These are phyloP conservation scores for Nerophis lumbriciformis DNA, from an alignment of 2,113 vertebrate genomes.

Conservation along the genomic window DNA sequence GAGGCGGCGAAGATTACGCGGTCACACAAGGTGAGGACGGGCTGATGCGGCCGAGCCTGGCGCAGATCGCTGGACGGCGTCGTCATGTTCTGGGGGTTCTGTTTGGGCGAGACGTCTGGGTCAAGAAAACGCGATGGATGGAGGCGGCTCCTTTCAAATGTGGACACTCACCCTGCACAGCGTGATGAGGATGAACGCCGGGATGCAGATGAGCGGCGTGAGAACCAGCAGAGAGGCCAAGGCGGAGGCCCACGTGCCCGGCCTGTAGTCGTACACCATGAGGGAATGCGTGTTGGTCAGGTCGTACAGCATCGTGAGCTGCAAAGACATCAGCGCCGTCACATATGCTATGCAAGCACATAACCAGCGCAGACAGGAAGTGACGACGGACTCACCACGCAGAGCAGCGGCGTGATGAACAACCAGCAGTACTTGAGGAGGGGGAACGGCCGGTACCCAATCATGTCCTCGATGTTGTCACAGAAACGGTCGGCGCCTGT, in stretches of 20 bases:
- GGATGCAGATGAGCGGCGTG: slow-evolving; percentile 64
- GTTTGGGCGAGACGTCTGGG: neutral
- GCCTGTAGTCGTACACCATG: neutral
- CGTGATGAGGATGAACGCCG: slow-evolving; percentile 49
- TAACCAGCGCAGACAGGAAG: neutral
- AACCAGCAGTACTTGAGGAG: slow-evolving; percentile 77
- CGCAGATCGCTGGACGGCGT: slow-evolving; percentile 60
- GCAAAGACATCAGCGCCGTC: neutral
- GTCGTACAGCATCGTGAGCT: slow-evolving; percentile 52
- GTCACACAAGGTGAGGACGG: slow-evolving; percentile 54
- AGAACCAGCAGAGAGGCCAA: slow-evolving; percentile 42
- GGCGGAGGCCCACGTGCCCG: rapidly evolving
- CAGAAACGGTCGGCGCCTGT: slow-evolving; percentile 73
- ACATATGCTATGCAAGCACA: neutral
- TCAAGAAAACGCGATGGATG: neutral
- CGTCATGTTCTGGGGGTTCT: slow-evolving; percentile 35
- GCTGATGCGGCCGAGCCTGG: slow-evolving; percentile 59
- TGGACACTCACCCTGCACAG: slow-evolving; percentile 48
- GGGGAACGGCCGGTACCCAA: slow-evolving; percentile 63
- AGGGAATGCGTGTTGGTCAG: rapidly evolving
- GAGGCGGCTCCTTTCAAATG: neutral
- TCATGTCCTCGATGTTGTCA: slow-evolving; percentile 78
- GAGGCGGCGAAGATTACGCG: slow-evolving; percentile 26
- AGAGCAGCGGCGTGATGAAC: slow-evolving; percentile 71
- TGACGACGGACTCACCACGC: slow-evolving; percentile 55